phyloP scores from a whole-genome alignment of 2,113 vertebrate genomes.

The Chamaetylas fuelleborni region DNA sequence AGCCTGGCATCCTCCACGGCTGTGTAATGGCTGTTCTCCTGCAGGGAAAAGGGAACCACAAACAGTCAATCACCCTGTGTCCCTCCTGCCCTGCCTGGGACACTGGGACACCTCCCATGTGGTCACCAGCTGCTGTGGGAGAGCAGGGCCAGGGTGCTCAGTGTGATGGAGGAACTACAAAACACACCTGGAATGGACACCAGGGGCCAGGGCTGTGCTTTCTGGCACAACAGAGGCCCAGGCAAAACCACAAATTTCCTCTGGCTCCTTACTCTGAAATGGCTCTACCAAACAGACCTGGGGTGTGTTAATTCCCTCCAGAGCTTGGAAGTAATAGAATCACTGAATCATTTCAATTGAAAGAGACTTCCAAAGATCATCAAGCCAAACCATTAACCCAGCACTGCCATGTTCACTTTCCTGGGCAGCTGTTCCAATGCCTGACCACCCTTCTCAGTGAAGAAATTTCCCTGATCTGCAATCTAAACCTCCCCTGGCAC shows the following conservation, averaged over 20 bases:
- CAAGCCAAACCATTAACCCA: not conserved
- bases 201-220: fast-evolving
- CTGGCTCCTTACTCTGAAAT: not conserved
- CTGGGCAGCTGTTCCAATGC: not conserved
- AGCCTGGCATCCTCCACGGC: slow-evolving; percentile 79
- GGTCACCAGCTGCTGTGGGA: not conserved
- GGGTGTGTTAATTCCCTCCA: not conserved
- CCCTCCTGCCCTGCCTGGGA: not conserved
- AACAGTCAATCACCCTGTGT: not conserved
- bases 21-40: slow-evolving; percentile 85
- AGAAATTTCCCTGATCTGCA: not conserved
- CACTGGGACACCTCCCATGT: fast-evolving
- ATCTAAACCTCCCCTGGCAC: not conserved
- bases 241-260: not conserved
- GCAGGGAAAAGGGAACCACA: slow-evolving; percentile 33
- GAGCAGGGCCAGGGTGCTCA: not conserved
- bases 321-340: not conserved
- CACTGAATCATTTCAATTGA: not conserved
- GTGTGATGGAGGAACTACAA: not conserved
- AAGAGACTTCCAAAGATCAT: not conserved
- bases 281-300: not conserved
- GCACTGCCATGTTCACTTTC: not conserved
- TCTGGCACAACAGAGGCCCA: not conserved
- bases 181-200: not conserved
- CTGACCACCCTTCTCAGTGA: not conserved